Conservation (phyloP, 2,888 invertebrate genomes). For the Urechis unicinctus region DNA sequence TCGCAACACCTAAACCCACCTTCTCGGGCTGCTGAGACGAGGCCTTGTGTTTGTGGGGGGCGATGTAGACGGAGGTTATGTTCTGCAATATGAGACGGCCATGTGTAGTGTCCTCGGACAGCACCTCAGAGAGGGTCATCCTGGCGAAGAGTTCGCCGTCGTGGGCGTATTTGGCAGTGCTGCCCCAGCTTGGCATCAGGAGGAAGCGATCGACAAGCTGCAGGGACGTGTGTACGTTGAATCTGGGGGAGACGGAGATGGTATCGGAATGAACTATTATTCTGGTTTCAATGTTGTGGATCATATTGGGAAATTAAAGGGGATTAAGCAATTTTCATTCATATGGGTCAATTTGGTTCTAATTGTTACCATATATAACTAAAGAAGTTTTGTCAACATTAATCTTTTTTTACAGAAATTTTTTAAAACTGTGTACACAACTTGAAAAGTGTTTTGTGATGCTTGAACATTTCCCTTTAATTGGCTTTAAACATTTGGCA, state of each 20-base stretch:
- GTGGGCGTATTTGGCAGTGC: slow-evolving; percentile 69
- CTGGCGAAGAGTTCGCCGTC: slow-evolving; percentile 71
- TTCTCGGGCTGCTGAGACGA: neutral
- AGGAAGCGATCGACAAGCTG: slow-evolving; percentile 64
- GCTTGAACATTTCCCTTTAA: too few relatives aligned
- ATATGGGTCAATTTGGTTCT: too few relatives aligned
- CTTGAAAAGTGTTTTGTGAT: too few relatives aligned
- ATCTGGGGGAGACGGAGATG: slow-evolving; percentile 52
- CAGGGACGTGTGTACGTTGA: slow-evolving; percentile 63
- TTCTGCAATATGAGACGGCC: slow-evolving; percentile 72
- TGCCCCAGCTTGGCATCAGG: slow-evolving; percentile 56
- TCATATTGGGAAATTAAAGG: too few relatives aligned
- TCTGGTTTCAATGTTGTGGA: neutral
- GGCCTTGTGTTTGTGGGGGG: slow-evolving; percentile 12
- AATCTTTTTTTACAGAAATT: too few relatives aligned
- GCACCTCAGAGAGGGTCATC: slow-evolving; percentile 65
- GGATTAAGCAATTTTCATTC: too few relatives aligned
- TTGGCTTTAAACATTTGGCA: too few relatives aligned
- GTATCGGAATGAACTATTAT: neutral
- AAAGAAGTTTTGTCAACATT: too few relatives aligned
- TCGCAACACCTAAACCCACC: neutral
- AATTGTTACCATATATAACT: too few relatives aligned
- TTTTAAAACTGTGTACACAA: too few relatives aligned
- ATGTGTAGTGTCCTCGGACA: slow-evolving; percentile 76
- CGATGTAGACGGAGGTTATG: slow-evolving; percentile 65